Conservation (phyloP, 1,140 invertebrate species). For the Bombus pyrosoma region DNA sequence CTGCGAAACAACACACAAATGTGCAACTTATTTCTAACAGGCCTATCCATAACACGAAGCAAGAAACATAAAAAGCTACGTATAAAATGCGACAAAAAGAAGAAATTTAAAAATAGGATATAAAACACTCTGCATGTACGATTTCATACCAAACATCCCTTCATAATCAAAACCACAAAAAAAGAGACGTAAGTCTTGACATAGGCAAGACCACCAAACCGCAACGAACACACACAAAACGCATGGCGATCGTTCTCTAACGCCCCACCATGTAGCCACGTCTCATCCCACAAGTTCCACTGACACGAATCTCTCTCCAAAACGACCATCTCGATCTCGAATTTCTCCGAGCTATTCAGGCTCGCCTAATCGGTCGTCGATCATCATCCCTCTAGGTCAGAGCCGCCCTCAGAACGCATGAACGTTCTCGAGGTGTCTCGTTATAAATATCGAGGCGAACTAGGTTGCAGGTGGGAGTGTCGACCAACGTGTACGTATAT, state of each 20-base stretch:
- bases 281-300: constrained; percentile 6
- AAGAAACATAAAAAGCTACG: no score
- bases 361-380: background rate
- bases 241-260: background rate
- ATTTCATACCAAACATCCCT: background rate
- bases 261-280: background rate
- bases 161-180: background rate
- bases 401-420: background rate
- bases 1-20: no score
- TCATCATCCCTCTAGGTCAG: constrained; percentile 11
- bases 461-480: constrained; percentile 53
- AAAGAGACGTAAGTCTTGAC: background rate
- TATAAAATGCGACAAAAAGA: no score
- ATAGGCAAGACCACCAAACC: background rate
- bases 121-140: background rate
- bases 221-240: background rate
- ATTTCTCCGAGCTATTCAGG: constrained; percentile 1
- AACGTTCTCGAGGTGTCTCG: background rate
- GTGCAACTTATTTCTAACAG: no score
- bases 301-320: constrained; percentile 12
- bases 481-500: background rate
- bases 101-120: no score
- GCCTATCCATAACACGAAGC: no score
- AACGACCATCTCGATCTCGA: background rate
- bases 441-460: constrained; percentile 59